Evolutionary conservation across 2,888 invertebrate genomes (phyloP).

Genomic region (Opisthograptis luteolata): DNA sequence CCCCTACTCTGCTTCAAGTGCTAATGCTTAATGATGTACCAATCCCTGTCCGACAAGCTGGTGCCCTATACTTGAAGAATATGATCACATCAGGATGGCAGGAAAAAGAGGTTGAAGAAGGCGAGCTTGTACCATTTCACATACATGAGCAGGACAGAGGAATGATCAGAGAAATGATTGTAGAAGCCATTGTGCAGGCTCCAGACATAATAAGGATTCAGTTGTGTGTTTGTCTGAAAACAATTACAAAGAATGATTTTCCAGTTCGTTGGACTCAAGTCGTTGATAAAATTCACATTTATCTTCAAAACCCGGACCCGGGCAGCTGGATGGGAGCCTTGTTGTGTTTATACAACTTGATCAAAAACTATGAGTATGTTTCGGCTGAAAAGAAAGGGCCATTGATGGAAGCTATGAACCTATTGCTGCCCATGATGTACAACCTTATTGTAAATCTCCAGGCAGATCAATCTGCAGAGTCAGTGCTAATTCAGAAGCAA

Average conservation of each 20-base stretch:
- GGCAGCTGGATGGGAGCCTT: conserved; percentile 96
- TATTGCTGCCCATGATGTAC: conserved; percentile 96
- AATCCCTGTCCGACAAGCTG: conserved; percentile 97
- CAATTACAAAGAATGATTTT: conserved; percentile 97
- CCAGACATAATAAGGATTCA: conserved; percentile 96
- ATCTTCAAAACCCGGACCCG: conserved; percentile 95
- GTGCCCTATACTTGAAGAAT: conserved; percentile 98
- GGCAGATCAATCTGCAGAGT: conserved; percentile 93
- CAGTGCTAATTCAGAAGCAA: conserved; percentile 96
- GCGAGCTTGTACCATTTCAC: conserved; percentile 90
- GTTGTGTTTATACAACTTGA: conserved; percentile 95
- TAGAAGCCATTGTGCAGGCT: conserved; percentile 97
- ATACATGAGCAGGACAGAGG: conserved; percentile 98
- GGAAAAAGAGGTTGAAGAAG: conserved; percentile 90
- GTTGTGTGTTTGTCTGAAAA: conserved; percentile 95
- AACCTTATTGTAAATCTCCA: conserved; percentile 91
- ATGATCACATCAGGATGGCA: conserved; percentile 95
- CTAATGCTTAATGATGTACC: conserved; percentile 96
- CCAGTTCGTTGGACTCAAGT: conserved; percentile 97
- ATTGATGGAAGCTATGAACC: conserved; percentile 97
- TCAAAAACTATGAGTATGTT: conserved; percentile 97
- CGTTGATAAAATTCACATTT: conserved; percentile 97
- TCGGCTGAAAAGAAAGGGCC: conserved; percentile 94
- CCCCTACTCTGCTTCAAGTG: conserved; percentile 96
- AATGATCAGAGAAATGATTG: conserved; percentile 95